Percentiles rank a stretch among this genome's conserved stretches.
These are phyloP conservation scores for Gonatopus flavifemur DNA, from an alignment of 1,140 invertebrate genomes.

Conservation along the genomic window DNA sequence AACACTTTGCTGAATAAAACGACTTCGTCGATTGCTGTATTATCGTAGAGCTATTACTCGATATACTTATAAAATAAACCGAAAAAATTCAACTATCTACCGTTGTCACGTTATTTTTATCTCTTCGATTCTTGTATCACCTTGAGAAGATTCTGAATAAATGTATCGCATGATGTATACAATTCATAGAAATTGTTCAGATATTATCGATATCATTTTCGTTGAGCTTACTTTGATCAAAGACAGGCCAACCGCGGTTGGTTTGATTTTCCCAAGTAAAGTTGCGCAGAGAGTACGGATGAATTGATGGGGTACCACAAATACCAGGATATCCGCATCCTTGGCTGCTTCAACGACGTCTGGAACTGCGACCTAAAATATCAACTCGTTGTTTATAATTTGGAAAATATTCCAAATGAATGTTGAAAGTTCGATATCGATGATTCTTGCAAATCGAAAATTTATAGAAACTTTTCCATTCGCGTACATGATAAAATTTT, in stretches of 20 bases:
- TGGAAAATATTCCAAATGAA: not conserved
- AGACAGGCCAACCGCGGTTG: constrained; percentile 71
- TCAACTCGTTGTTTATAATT: no score
- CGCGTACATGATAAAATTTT: no score
- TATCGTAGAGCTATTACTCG: no score
- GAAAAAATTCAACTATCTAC: no score
- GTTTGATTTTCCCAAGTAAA: constrained; percentile 71
- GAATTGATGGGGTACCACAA: constrained; percentile 88
- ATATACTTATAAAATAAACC: no score
- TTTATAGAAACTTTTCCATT: no score
- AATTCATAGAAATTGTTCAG: no score
- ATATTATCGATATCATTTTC: no score
- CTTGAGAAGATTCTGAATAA: no score
- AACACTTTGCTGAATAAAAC: not conserved
- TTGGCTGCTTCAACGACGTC: constrained; percentile 72
- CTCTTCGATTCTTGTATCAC: no score
- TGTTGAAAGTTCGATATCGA: not conserved
- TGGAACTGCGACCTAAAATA: constrained; percentile 71
- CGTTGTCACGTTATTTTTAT: no score
- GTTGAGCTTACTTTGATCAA: constrained; percentile 70
- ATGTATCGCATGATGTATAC: not conserved
- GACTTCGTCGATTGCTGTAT: not conserved
- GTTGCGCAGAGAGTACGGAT: constrained; percentile 67
- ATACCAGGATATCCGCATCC: constrained; percentile 79
- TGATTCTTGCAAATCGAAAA: not conserved